Base-by-base conservation (phyloP, 2,888 invertebrate species). In the Epirrhoe alternata region DNA sequence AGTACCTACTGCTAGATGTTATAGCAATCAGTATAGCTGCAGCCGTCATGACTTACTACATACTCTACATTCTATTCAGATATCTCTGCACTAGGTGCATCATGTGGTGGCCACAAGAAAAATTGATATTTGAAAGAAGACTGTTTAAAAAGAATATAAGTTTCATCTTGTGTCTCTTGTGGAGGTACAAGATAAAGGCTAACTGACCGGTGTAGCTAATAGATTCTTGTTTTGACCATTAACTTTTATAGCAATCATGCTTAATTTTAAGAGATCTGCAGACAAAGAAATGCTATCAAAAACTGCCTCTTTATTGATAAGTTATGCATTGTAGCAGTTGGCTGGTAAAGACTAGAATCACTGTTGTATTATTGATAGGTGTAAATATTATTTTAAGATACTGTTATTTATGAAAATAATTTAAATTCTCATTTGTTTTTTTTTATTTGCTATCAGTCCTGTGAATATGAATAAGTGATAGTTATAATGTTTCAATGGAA, bases 1-100 rank as follows among this genome's bases (percentile, higher is more conserved):
- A 95, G 89, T 86, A 90, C 74, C 76, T 91, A 17, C 78, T 93
- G 56, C 74, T 94, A 66, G 94, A 94, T 67, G 82, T 93, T 55
- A 76, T 88, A 70, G 82, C 84, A 8, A 73, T 93, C 31, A 87
- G 89, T 70, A 70, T 87, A 77, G 82, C 77, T 5, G 75, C 85
- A 61, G 77, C 86, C 16, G 61, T 86, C 35, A 74, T 87, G 68
- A 86, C 84, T 45, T 81, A 81, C 59, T 91, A 79, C 70, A 87
- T 92, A 63, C 83, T 92, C 35, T 82, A 92, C 66, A 84, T 79
- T 71, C 73, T 93, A 50, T 91, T 92, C 70, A 81, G 92, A 67
- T 90, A 88, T 67, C 75, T 93, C 35, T 88, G 91, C 72, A 91
- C 90, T 0, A 81, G 88, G 61, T 91, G 90, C 71, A 85, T 92